Conservation (phyloP, 2,888 invertebrate species). For the Caenorhabditis sp. region DNA sequence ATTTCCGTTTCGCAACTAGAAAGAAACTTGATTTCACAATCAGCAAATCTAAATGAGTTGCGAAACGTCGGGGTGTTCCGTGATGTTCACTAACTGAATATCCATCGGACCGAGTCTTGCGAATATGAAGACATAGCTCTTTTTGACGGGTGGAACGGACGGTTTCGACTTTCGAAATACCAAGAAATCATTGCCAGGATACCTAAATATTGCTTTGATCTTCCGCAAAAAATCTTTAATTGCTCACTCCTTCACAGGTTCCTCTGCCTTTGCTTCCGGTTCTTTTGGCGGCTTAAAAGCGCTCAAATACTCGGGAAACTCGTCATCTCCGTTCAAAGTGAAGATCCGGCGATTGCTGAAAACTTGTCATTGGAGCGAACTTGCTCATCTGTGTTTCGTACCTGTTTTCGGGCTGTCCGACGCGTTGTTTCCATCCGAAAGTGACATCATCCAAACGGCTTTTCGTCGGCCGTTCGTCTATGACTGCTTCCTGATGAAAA, state of each 20-base stretch:
- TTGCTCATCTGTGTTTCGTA: background rate
- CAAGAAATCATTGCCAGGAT: constrained; percentile 26
- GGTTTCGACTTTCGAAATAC: constrained; percentile 10
- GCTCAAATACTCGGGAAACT: constrained; percentile 35
- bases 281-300: constrained; percentile 12
- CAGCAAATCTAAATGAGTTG: too few relatives aligned
- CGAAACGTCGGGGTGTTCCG: too few relatives aligned
- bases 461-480: constrained; percentile 38
- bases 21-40: too few relatives aligned
- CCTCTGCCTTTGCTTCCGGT: background rate
- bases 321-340: constrained; percentile 29
- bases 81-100: constrained; percentile 14
- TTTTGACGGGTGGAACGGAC: constrained; percentile 11
- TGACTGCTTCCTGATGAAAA: constrained; percentile 28
- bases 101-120: constrained; percentile 49
- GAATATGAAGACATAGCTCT: constrained; percentile 32
- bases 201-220: background rate
- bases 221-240: too few relatives aligned
- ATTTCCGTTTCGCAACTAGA: too few relatives aligned
- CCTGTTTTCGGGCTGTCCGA: constrained; percentile 37
- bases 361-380: too few relatives aligned
- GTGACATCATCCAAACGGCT: constrained; percentile 43
- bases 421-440: constrained; percentile 42
- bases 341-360: constrained; percentile 50
- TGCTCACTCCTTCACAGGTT: background rate